phyloP scores from a whole-genome alignment of 64 coral and sea anemone genomes.

The Platygyra sinensis region DNA sequence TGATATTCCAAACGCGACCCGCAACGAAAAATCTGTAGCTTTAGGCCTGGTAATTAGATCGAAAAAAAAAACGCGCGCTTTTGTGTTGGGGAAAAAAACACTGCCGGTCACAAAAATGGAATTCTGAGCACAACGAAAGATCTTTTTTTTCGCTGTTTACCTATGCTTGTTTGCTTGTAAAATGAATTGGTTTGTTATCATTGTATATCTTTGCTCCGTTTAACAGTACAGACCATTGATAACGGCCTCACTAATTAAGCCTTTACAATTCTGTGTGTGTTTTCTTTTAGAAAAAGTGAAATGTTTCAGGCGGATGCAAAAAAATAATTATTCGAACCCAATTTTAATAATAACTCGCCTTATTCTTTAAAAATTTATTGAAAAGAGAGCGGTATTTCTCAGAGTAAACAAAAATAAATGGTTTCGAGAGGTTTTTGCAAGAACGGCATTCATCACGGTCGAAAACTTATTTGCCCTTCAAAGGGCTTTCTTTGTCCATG shows the following conservation, averaged over 20 bases:
- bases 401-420: constrained; percentile 74
- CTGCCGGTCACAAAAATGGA: constrained; percentile 7
- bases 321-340: constrained; percentile 63
- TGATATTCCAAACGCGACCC: constrained; percentile 55
- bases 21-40: constrained; percentile 43
- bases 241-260: constrained; percentile 87
- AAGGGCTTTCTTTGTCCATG: constrained; percentile 32
- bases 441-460: constrained; percentile 24
- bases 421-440: constrained; percentile 40
- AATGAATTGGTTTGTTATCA: constrained; percentile 89
- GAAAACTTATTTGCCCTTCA: constrained; percentile 41
- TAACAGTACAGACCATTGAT: constrained; percentile 82
- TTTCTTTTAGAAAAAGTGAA: constrained; percentile 79
- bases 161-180: constrained; percentile 76
- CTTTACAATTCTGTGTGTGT: constrained; percentile 66
- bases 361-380: constrained; percentile 93
- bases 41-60: constrained; percentile 38
- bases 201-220: constrained; percentile 52
- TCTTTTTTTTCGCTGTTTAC: constrained; percentile 37
- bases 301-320: constrained; percentile 82
- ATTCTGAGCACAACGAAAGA: constrained; percentile 29
- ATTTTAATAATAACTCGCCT: constrained; percentile 76
- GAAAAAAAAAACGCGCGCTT: not conserved
- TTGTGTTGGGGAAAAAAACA: constrained; percentile 32
- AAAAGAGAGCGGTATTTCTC: constrained; percentile 72